Percentiles rank a stretch among this genome's conserved stretches.
These are phyloP conservation scores for Acleris sparsana DNA, from an alignment of 2,888 invertebrate species.

Conservation along the genomic window DNA sequence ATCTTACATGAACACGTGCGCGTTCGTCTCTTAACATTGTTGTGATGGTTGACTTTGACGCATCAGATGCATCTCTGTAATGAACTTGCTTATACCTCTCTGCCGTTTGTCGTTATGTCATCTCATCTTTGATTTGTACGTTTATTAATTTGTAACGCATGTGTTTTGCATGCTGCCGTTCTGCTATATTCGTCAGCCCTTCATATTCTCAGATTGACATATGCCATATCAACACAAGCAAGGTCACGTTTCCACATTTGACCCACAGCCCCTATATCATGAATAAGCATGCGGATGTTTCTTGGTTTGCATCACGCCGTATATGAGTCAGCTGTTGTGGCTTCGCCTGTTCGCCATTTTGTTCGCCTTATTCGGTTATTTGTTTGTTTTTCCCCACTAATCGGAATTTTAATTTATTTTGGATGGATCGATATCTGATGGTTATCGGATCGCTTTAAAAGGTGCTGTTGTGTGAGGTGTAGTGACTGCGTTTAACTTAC, in stretches of 20 bases:
- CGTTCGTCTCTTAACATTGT: too few relatives aligned
- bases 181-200: too few relatives aligned
- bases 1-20: too few relatives aligned
- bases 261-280: neutral
- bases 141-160: too few relatives aligned
- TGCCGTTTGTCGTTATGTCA: too few relatives aligned
- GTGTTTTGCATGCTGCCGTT: too few relatives aligned
- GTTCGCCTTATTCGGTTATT: constrained; percentile 16
- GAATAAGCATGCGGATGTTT: constrained; percentile 12
- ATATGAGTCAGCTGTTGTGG: constrained; percentile 16
- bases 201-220: too few relatives aligned
- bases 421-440: constrained; percentile 20
- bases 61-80: too few relatives aligned
- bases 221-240: neutral
- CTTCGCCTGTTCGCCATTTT: constrained; percentile 7
- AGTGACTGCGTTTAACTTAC: too few relatives aligned
- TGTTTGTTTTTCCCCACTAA: constrained; percentile 8
- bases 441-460: constrained; percentile 13
- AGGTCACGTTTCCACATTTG: neutral
- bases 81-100: too few relatives aligned
- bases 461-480: neutral
- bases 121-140: too few relatives aligned
- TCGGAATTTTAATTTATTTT: constrained; percentile 26
- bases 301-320: constrained; percentile 15
- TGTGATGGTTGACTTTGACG: too few relatives aligned